A percentile compares a stretch with the other conserved stretches of the same genome.
Evolutionary conservation across 2,113 vertebrate genomes (phyloP).

Genomic region (Pipra filicauda): DNA sequence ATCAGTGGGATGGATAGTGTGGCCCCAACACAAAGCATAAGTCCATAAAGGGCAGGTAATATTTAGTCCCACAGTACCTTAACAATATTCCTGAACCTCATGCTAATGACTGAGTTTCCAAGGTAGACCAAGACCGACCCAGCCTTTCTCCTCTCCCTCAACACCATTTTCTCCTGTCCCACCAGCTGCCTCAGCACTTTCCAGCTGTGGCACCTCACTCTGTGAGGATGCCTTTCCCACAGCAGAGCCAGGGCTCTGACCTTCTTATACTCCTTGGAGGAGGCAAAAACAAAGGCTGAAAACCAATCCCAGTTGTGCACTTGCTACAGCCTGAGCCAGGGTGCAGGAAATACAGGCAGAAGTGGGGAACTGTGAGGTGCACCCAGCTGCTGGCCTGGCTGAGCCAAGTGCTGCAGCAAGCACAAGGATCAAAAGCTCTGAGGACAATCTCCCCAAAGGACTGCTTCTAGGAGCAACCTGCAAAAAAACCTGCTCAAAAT

Average conservation of each 20-base stretch:
- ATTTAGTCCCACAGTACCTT: neutral
- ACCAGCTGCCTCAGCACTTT: neutral
- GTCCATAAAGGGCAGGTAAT: neutral
- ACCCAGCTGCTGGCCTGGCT: neutral
- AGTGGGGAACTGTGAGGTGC: neutral
- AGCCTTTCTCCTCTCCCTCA: neutral
- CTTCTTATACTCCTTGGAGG: neutral
- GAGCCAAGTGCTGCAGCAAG: neutral
- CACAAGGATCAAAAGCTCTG: neutral
- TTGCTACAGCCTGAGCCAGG: neutral
- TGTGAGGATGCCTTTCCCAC: neutral
- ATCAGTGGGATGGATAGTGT: neutral
- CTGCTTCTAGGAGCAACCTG: neutral
- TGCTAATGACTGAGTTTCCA: neutral
- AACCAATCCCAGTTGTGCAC: neutral
- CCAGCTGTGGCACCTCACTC: neutral
- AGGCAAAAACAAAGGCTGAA: neutral
- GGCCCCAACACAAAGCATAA: neutral
- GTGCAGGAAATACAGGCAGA: neutral
- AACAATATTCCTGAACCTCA: neutral
- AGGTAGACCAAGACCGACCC: no score
- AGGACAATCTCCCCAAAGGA: neutral
- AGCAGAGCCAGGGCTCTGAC: neutral
- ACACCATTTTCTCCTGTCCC: neutral
- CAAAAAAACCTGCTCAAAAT: neutral